These are phyloP conservation scores for Mesorhabditis belari DNA, from an alignment of 2,888 invertebrate species.

Conservation along the genomic window DNA sequence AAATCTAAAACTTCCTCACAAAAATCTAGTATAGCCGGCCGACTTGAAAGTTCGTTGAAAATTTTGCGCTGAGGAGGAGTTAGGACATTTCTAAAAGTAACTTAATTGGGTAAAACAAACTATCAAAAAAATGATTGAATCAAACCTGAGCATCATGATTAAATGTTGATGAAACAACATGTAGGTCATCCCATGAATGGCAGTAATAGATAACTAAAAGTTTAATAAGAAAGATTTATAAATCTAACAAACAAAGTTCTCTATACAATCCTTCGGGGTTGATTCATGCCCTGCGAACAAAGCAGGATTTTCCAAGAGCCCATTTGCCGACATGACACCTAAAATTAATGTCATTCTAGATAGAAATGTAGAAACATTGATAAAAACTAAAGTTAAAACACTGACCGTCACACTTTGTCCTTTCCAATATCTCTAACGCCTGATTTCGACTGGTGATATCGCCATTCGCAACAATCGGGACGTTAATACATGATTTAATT, in stretches of 20 bases:
- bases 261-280: conserved; percentile 73
- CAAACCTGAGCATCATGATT: conserved; percentile 77
- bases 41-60: too few relatives aligned
- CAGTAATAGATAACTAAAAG: conserved; percentile 41
- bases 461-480: conserved; percentile 89
- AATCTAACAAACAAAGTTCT: conserved; percentile 67
- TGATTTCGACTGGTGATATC: conserved; percentile 72
- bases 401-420: conserved; percentile 66
- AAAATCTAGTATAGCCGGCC: too few relatives aligned
- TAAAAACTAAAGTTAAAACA: not conserved
- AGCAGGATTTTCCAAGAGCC: conserved; percentile 81
- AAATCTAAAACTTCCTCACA: too few relatives aligned
- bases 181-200: conserved; percentile 67
- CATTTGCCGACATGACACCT: conserved; percentile 85
- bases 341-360: conserved; percentile 10
- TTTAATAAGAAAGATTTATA: not conserved
- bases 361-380: not conserved
- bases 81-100: conserved; percentile 64
- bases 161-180: conserved; percentile 89
- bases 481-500: conserved; percentile 21
- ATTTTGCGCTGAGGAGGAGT: conserved; percentile 66
- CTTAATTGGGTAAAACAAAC: not conserved
- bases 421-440: conserved; percentile 65
- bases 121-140: too few relatives aligned
- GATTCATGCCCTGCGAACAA: conserved; percentile 69